Evolutionary conservation across 1,140 invertebrate genomes (phyloP).

Genomic region (Apis laboriosa): DNA sequence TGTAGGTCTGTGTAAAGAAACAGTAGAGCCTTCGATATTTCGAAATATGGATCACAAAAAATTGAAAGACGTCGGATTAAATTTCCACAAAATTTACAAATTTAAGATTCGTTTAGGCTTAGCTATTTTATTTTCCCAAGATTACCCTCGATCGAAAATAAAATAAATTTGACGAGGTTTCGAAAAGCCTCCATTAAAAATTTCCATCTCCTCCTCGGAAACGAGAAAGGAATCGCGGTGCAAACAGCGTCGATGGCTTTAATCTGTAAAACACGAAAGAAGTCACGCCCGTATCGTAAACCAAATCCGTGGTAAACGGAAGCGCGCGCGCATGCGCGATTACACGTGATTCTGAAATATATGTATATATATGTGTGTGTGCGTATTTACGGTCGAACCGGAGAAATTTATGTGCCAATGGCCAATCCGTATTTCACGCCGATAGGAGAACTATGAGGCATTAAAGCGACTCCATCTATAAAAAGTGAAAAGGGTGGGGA

Average conservation of each 20-base stretch:
- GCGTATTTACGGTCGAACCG: neutral
- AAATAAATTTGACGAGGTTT: neutral
- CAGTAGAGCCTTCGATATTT: no score
- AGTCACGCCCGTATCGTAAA: constrained; percentile 18
- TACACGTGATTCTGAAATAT: constrained; percentile 10
- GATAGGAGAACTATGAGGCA: constrained; percentile 1
- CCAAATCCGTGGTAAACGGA: neutral
- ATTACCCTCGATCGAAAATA: no score
- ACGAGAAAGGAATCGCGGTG: neutral
- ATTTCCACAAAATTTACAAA: no score
- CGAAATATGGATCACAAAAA: no score
- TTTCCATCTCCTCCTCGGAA: neutral
- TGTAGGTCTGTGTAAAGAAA: no score
- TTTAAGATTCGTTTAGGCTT: no score
- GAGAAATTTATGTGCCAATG: constrained; percentile 6
- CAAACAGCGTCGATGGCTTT: neutral
- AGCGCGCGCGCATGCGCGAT: neutral
- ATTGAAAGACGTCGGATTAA: no score
- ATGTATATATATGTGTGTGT: no score
- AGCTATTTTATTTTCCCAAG: no score
- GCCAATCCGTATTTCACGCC: constrained; percentile 7
- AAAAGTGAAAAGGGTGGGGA: neutral
- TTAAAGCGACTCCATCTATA: neutral
- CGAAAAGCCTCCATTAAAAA: neutral
- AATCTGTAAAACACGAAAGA: constrained; percentile 10